Evolutionary conservation across 2,888 invertebrate species (phyloP).

Genomic region (Campoletis raptor): DNA sequence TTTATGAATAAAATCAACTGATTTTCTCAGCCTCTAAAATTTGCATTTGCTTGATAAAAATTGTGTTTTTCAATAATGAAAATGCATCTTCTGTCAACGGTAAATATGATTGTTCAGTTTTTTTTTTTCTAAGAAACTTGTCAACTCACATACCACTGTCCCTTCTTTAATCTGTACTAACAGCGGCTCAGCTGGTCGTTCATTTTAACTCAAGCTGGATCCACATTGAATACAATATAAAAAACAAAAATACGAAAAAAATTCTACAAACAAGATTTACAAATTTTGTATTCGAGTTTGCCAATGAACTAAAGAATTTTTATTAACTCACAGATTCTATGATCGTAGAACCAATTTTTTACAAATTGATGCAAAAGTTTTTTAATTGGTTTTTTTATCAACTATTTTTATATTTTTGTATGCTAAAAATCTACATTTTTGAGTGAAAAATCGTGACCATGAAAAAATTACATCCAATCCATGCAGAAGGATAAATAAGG

Average conservation of each 20-base stretch:
- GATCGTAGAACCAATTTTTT: neutral
- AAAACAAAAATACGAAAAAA: neutral
- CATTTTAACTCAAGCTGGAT: neutral
- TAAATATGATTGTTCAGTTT: neutral
- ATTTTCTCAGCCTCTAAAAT: neutral
- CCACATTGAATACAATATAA: neutral
- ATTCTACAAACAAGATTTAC: neutral
- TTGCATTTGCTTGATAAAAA: neutral
- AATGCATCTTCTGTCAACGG: neutral
- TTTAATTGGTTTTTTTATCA: neutral
- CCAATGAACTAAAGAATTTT: neutral
- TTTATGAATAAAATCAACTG: neutral
- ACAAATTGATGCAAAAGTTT: neutral
- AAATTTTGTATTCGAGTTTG: neutral
- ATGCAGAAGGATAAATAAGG: neutral
- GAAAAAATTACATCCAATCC: too few species aligned
- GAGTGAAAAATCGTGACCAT: too few species aligned
- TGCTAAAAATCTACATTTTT: too few species aligned
- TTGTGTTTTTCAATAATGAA: neutral
- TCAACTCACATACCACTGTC: neutral
- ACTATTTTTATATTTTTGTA: neutral
- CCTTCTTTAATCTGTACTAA: neutral
- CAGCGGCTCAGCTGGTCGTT: neutral
- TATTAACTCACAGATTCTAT: neutral
- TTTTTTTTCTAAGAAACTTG: neutral